Base-by-base conservation (phyloP, 92 coral and sea anemone genomes). In the Pocillopora meandrina region DNA sequence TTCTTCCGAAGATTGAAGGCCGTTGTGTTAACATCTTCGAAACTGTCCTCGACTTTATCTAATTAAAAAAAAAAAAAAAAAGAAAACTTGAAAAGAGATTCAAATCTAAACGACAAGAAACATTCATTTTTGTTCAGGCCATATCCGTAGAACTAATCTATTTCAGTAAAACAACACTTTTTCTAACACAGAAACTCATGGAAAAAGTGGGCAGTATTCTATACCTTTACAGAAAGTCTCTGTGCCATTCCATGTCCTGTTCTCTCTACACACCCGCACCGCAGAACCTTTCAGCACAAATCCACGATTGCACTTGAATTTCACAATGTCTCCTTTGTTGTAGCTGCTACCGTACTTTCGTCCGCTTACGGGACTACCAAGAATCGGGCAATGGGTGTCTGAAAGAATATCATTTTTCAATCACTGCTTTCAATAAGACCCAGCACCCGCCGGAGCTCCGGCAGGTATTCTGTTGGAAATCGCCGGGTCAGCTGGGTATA, bases 181-280 rank as follows among this genome's bases (percentile, higher is more conserved):
- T 34, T 11, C 70, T 34, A n/a, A 66, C 13, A 26, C 36, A 66
- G 14, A 9, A n/a, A 12, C 33, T 66, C 3, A 34, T 66, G 7
- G 71, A 34, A 36, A 47, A 72, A 56, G 15, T 42, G 56, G 55
- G 52, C 52, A 42, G 4, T 3, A 42, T 42, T 42, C 52, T 42
- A 26, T 85, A 95, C 98, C 91, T 82, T 90, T 87, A 76, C 98
- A 95, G 36, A 76, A 56, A 20, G 95, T 87, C 61, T 93, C 92
- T 16, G 89, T 86, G 77, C 98, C 98, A 78, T 85, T 90, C 98
- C 98, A 95, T 10, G 78, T 69, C 10, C 81, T 69, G 70, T 88
- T 84, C 31, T 57, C 23, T 82, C 74, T 19, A 73, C 98, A 95
- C 52, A 74, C 83, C 67, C 94, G 82, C 16, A 71, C 79, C 15